Base-by-base conservation (phyloP, 2,888 invertebrate species). In the Celastrina argiolus region DNA sequence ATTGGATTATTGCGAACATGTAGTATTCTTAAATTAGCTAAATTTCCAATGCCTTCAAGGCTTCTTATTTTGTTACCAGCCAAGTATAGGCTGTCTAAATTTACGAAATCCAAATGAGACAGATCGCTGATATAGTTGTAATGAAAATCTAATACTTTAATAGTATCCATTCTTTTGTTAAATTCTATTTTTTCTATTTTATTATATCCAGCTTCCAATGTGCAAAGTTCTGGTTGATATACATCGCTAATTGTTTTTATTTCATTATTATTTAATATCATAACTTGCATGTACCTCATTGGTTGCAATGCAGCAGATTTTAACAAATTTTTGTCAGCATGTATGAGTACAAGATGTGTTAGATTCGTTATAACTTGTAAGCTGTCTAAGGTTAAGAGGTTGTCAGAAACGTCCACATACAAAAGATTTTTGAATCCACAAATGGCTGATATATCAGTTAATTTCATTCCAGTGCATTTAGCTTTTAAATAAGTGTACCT, bases 1-100 rank as follows among this genome's bases (percentile, higher is more conserved):
- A 94, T 86, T 12, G 89, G 92, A 81, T 97, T 97, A 58, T 92
- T 91, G 0, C 96, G 92, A 41, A 97, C 81, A 76, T 97, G 96
- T 14, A 97, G 82, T 18, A 95, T 93, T 69, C 93, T 92, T 68
- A 97, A 81, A 74, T 93, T 93, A 0, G 79, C 76, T 72, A 96
- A 85, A 51, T 81, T 85, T 16, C 92, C 91, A n/a, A 96, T 73
- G 2, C 94, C 94, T 51, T 92, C 87, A n/a, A 96, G 76, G 22
- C 78, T 85, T 0, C 87, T 87, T 63, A 97, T 93, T 45, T 94
- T 94, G 81, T 97, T 97, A 65, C 95, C 93, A 61, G 95, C 95
- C 67, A 97, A 81, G 80, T 96, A 97, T 1, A 97, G 84, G 72
- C 94, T 94, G 74, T 95, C 94, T 70, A 97, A 71, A 36, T 81